Evolutionary conservation across 2,797 vertebrate genomes (phyloP).

Genomic region (Smutsia temminckii): DNA sequence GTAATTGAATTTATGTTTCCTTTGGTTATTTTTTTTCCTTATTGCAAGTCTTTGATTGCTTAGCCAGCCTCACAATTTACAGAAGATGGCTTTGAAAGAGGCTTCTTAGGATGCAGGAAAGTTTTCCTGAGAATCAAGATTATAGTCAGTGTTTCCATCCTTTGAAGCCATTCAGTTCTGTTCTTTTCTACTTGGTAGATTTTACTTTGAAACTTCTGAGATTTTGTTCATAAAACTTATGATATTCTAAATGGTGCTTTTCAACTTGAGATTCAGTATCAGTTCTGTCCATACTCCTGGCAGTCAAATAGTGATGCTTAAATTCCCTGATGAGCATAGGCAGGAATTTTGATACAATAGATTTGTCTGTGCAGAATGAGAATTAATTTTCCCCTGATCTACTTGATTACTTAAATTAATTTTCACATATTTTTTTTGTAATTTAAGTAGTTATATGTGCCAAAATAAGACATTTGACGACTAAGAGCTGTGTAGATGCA

Average conservation of each 20-base stretch:
- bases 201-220: neutral
- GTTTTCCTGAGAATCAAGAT: neutral
- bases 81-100: neutral
- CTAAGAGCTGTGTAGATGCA: neutral
- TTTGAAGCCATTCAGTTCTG: neutral
- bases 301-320: neutral
- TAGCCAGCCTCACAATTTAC: neutral
- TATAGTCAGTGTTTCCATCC: neutral
- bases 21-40: neutral
- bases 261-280: conserved; percentile 20
- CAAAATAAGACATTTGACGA: neutral
- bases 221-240: neutral
- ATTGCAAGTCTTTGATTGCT: neutral
- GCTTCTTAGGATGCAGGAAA: neutral
- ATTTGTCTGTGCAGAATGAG: neutral
- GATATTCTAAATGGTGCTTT: conserved; percentile 20
- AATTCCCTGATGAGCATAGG: neutral
- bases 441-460: neutral
- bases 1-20: neutral
- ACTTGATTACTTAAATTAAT: conserved; percentile 13
- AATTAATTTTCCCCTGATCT: neutral
- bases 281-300: neutral
- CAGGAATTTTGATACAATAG: neutral
- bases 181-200: neutral
- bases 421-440: neutral